Evolutionary conservation across 2,888 invertebrate species (phyloP).

Genomic region (Sympetrum striolatum): DNA sequence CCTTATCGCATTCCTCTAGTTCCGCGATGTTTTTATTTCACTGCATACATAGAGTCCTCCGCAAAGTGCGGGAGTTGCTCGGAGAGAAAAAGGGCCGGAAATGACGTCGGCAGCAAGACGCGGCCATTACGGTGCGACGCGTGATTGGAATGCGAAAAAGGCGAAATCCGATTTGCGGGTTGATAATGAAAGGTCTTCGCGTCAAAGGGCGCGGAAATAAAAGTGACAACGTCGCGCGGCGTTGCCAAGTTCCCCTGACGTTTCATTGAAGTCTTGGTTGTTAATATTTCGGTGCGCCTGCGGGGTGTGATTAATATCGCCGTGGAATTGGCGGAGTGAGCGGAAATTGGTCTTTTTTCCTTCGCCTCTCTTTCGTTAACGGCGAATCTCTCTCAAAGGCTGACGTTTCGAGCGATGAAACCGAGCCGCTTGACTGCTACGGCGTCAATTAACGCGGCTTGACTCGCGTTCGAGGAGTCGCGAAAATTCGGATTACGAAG

Average conservation of each 20-base stretch:
- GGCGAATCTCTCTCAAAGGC: background rate
- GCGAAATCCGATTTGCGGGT: constrained; percentile 12
- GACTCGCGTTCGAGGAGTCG: no score
- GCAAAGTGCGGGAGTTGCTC: background rate
- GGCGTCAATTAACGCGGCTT: no score
- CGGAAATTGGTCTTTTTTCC: background rate
- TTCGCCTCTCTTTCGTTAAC: background rate
- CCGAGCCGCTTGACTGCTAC: no score
- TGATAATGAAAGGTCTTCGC: background rate
- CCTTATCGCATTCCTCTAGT: background rate
- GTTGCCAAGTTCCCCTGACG: background rate
- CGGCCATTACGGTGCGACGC: constrained; percentile 13
- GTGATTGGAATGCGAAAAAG: constrained; percentile 19
- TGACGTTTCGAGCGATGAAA: no score
- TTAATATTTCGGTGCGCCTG: background rate
- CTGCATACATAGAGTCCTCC: background rate
- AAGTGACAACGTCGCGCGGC: background rate
- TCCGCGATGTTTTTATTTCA: background rate
- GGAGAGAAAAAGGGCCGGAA: background rate
- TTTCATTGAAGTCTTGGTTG: background rate
- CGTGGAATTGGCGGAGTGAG: background rate
- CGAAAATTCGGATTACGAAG: no score
- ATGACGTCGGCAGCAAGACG: background rate
- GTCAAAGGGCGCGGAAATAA: background rate
- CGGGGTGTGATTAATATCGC: background rate